Percentiles rank a stretch among this genome's conserved stretches.
Conservation (phyloP, 2,113 vertebrate species). For the Campylorhamphus procurvoides region DNA sequence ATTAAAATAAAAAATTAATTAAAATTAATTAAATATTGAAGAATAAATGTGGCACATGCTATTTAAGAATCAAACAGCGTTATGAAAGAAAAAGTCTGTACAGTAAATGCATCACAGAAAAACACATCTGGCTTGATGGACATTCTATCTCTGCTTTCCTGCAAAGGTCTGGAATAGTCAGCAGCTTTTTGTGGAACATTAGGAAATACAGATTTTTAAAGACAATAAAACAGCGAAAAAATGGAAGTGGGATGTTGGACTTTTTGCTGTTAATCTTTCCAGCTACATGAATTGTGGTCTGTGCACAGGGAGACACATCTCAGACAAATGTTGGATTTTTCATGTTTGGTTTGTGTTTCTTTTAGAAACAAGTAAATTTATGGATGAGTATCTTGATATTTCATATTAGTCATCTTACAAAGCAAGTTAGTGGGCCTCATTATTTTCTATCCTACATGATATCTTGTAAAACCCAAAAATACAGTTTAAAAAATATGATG, state of each 20-base stretch:
- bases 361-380: neutral
- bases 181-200: neutral
- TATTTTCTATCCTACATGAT: neutral
- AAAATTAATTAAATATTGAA: neutral
- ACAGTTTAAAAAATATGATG: neutral
- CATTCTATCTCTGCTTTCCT: neutral
- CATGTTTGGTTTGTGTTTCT: neutral
- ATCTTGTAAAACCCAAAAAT: neutral
- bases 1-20: neutral
- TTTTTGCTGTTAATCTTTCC: neutral
- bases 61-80: neutral
- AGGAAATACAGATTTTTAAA: neutral
- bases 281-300: neutral
- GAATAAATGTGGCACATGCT: neutral
- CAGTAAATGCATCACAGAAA: neutral
- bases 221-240: neutral
- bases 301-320: accelerated
- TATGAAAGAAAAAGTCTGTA: neutral
- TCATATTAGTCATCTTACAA: neutral
- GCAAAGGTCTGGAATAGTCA: neutral
- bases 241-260: neutral
- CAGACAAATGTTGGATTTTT: accelerated
- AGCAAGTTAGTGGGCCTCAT: neutral
- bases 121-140: neutral
- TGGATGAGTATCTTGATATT: neutral